Base-by-base conservation (phyloP, 2,113 vertebrate genomes). In the Hippocampus comes region DNA sequence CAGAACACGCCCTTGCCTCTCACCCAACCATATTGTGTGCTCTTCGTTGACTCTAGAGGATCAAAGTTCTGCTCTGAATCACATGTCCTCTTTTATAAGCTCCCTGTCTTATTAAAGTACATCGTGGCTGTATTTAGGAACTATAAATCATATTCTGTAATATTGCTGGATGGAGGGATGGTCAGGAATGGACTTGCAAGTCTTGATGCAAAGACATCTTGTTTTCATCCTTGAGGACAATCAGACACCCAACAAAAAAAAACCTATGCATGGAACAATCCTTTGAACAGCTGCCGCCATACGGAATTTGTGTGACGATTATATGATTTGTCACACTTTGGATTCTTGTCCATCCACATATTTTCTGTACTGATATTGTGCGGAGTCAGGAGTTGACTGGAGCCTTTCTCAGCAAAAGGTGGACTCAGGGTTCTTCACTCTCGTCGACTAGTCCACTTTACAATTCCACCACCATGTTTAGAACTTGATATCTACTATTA, bases 141-240 rank as follows among this genome's bases (percentile, higher is more conserved):
- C 78, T 80, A 90, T 90, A 90, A 92, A 92, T 92, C 91, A 91
- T 78, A 78, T 79, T 78, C 85, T 84, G 77, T 87, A 90, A 91
- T 91, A 83, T 82, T 85, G 78, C 71, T 60, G 49, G 73, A 88
- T 61, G 43, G 82, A 20, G 67, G 74, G 76, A 83, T 78, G 73
- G 68, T 3, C 9, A 42, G 57, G 70, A 81, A 78, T 61, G 69
- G 21, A 75, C 72, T 66, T 46, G 25, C 64, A 34, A 70, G 77
- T 71, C 41, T 83, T 80, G 83, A 86, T 90, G 82, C 87, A 71
- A 85, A 68, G 79, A 78, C 63, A 51, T 90, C 83, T 92, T 84
- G 71, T 83, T 91, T 92, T 82, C 79, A 61, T 70, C 78, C 76
- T 85, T 72, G 66, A 87, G 75, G 88, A 88, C 70, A 48, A 9